These are phyloP conservation scores for Calonectris borealis DNA, from an alignment of 2,113 vertebrate genomes.

Conservation along the genomic window DNA sequence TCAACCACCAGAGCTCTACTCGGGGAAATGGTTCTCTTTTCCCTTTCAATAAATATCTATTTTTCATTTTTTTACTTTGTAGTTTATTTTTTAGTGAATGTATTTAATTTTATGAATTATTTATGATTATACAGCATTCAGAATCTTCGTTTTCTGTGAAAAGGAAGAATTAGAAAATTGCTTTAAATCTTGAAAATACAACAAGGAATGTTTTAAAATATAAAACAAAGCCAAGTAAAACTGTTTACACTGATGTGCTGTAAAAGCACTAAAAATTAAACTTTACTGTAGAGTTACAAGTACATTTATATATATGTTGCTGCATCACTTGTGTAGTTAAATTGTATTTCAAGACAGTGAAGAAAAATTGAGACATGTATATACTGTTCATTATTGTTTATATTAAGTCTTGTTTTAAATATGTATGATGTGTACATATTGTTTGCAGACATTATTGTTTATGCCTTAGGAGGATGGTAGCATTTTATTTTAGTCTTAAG, in stretches of 20 bases:
- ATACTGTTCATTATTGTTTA: constrained; percentile 99
- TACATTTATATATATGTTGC: constrained; percentile 91
- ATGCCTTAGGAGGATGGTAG: constrained; percentile 99
- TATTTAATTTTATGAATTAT: constrained; percentile 99
- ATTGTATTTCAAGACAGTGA: constrained; percentile 85
- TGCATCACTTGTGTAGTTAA: constrained; percentile 86
- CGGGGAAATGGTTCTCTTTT: constrained; percentile 89
- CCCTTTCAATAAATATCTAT: constrained; percentile 97
- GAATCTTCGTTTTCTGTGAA: constrained; percentile 99
- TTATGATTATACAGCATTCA: constrained; percentile 98
- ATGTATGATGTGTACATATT: constrained; percentile 99
- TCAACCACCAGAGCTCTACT: constrained; percentile 95
- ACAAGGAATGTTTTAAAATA: constrained; percentile 98
- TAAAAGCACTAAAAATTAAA: constrained; percentile 88
- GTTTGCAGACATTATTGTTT: constrained; percentile 99
- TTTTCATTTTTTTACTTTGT: constrained; percentile 93
- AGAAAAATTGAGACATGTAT: constrained; percentile 89
- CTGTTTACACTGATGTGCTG: constrained; percentile 99
- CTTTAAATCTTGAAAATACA: constrained; percentile 95
- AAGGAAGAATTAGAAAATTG: constrained; percentile 99
- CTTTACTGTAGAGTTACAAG: constrained; percentile 92
- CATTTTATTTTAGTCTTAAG: constrained; percentile 98
- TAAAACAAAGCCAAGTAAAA: constrained; percentile 99
- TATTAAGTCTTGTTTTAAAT: constrained; percentile 99
- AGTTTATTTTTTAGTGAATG: constrained; percentile 99